Conservation (phyloP, 2,888 invertebrate genomes). For the Andrena flavipes region DNA sequence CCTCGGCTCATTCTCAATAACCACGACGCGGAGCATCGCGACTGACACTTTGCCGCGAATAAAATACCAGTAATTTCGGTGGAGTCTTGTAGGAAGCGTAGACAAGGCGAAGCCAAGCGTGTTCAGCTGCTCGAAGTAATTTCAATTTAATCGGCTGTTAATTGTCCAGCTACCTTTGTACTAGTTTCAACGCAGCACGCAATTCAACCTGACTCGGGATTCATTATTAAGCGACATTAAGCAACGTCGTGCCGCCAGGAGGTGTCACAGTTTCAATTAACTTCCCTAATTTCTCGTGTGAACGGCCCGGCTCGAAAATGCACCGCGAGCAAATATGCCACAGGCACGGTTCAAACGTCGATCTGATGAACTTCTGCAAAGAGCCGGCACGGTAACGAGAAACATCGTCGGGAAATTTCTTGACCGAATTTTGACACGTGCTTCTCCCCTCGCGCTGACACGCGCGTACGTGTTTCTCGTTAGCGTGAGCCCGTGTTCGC, state of each 20-base stretch:
- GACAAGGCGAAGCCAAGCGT: neutral
- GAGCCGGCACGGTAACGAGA: constrained; percentile 16
- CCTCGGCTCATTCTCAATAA: neutral
- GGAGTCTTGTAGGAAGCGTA: too few species aligned
- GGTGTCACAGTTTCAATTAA: constrained; percentile 49
- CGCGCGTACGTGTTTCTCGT: constrained; percentile 4
- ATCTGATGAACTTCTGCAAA: constrained; percentile 42
- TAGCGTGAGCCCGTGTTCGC: neutral
- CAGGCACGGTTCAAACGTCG: constrained; percentile 37
- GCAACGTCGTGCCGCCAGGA: constrained; percentile 10
- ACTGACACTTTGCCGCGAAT: too few species aligned
- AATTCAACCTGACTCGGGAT: constrained; percentile 2
- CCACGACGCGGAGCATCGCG: too few species aligned
- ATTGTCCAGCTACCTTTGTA: neutral
- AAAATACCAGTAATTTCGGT: too few species aligned
- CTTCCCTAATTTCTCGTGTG: constrained; percentile 42
- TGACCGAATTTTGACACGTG: constrained; percentile 31
- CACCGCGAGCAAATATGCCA: constrained; percentile 43
- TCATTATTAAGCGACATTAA: constrained; percentile 43
- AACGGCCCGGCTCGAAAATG: constrained; percentile 35
- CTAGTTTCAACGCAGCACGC: neutral
- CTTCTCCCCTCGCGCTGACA: neutral
- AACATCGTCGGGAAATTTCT: constrained; percentile 27
- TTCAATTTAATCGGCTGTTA: neutral
- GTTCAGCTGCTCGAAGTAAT: neutral